A percentile compares a stretch with the other conserved stretches of the same genome.
Conservation (phyloP, 1,140 invertebrate genomes). For the Hycleus phaleratus region DNA sequence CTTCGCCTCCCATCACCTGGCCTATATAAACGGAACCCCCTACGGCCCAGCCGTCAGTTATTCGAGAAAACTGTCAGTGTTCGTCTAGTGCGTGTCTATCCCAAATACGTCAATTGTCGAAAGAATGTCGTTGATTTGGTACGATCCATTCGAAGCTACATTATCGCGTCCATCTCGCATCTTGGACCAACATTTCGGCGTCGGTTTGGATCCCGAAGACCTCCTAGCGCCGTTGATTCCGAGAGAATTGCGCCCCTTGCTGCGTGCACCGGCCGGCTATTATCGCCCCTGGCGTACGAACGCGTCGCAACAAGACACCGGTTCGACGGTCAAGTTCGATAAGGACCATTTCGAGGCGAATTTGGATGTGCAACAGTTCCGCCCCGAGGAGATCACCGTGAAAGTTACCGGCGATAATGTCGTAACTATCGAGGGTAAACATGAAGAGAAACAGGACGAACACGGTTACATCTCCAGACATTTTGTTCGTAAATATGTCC, state of each 20-base stretch:
- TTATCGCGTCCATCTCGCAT: slow-evolving; percentile 25
- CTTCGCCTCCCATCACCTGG: no score
- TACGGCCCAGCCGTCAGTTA: no score
- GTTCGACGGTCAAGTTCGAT: slow-evolving; percentile 41
- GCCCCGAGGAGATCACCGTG: slow-evolving; percentile 52
- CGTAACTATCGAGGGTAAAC: slow-evolving; percentile 46
- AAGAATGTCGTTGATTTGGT: slow-evolving; percentile 25
- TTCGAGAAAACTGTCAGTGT: not conserved
- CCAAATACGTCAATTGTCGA: no score
- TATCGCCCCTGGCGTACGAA: slow-evolving; percentile 44
- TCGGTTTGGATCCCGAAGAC: slow-evolving; percentile 28
- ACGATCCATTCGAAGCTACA: slow-evolving; percentile 3
- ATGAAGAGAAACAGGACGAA: slow-evolving; percentile 43
- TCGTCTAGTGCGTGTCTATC: not conserved
- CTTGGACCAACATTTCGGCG: slow-evolving; percentile 33
- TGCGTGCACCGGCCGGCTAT: slow-evolving; percentile 29
- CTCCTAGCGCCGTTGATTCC: slow-evolving; percentile 23
- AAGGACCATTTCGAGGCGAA: slow-evolving; percentile 34
- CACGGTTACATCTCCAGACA: slow-evolving; percentile 43
- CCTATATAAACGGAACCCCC: no score
- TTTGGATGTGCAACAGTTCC: slow-evolving; percentile 52
- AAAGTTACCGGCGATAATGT: slow-evolving; percentile 50
- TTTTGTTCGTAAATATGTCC: slow-evolving; percentile 54
- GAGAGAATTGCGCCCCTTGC: not conserved
- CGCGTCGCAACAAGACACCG: slow-evolving; percentile 26